Evolutionary conservation across 2,797 vertebrate genomes (phyloP), one percentile per base, ranked within the genome.

Genomic region (Toxotes lorentzi): DNA sequence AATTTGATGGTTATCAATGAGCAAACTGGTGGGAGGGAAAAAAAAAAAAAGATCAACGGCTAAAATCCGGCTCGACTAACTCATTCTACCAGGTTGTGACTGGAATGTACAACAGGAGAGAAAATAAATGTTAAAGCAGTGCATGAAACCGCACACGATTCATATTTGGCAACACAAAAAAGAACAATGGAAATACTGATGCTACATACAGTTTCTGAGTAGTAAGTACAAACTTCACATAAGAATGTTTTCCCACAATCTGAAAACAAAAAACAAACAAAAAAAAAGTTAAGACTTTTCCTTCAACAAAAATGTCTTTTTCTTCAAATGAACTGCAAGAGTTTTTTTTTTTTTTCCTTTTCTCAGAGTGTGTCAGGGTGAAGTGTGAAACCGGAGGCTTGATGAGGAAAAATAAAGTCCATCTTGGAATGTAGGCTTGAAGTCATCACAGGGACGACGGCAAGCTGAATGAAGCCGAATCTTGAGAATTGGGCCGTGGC

Each of bases 341-440:
- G 86, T 93, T 91, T 88, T 30, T 30, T 27, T 30, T 30, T 27
- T 30, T 30, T 30, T 84, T 81, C 76, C 66, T 85, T 79, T 78
- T 71, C 69, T 76, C 16, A 53, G 54, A 50, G 72, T 59, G 59
- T 67, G 61, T 78, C 54, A 45, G 88, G 86, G 80, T 80, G 40
- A 81, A 76, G 84, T 74, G 89, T 78, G 86, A 86, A 77, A 88
- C 56, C 41, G 76, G 70, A 84, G 76, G 85, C 66, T 79, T 80
- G 84, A 86, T 84, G 87, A 87, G 81, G 83, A 86, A 87, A 90
- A 78, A 84, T 79, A 88, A 93, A 94, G 93, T 95, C 94, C 89
- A 84, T 93, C 91, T 95, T 94, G 97, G 97, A 96, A 97, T 95
- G 95, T 94, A 41, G 90, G 93, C 95, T 90, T 77, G 90, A 92